phyloP scores from a whole-genome alignment of 2,797 vertebrate species.

The Thaleichthys pacificus region DNA sequence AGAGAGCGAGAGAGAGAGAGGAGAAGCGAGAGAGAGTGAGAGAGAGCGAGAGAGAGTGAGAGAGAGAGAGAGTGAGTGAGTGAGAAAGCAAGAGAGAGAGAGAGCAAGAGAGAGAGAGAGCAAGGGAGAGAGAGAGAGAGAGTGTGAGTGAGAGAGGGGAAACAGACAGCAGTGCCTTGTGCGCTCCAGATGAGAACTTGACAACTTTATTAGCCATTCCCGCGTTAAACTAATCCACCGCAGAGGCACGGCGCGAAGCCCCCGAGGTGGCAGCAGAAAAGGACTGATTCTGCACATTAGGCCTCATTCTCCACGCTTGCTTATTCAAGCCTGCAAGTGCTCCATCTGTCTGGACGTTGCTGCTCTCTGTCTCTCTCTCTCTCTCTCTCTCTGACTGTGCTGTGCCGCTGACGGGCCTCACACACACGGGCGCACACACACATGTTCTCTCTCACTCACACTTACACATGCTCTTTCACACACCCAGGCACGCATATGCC shows the following conservation, averaged over 20 bases:
- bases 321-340: constrained; percentile 68
- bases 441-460: constrained; percentile 15
- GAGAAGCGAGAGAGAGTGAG: constrained; percentile 17
- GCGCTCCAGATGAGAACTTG: constrained; percentile 67
- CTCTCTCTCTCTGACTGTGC: constrained; percentile 14
- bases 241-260: constrained; percentile 49
- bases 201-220: constrained; percentile 68
- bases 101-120: background rate
- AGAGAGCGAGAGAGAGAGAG: constrained; percentile 15
- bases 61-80: background rate
- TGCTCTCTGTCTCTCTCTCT: constrained; percentile 27
- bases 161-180: constrained; percentile 43
- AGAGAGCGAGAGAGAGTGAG: background rate
- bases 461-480: constrained; percentile 28
- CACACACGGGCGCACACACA: constrained; percentile 18
- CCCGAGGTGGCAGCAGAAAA: constrained; percentile 55
- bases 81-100: background rate
- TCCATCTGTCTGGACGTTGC: constrained; percentile 65
- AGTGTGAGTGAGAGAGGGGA: constrained; percentile 20
- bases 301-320: constrained; percentile 64
- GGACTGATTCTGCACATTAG: constrained; percentile 65
- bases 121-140: constrained; percentile 4
- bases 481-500: constrained; percentile 32
- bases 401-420: constrained; percentile 23
- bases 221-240: constrained; percentile 61